Conservation (phyloP, 2,797 vertebrate species). For the Melanotaenia pygmaea region DNA sequence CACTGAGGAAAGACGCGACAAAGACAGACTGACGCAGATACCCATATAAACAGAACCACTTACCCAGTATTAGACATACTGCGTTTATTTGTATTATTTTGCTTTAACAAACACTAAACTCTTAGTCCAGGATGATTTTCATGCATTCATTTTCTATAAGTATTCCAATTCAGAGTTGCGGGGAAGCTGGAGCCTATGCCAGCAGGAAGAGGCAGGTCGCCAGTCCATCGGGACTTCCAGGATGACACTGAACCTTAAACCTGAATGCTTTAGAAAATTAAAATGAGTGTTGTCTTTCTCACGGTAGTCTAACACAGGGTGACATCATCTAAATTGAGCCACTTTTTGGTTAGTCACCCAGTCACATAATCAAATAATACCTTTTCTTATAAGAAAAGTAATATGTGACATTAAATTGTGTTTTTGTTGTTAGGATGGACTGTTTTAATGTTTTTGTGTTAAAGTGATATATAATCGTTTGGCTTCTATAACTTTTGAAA, state of each 20-base stretch:
- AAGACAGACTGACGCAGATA: constrained; percentile 56
- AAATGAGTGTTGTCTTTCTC: not conserved
- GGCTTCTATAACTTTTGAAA: too few species aligned
- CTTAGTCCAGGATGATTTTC: not conserved
- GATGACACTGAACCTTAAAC: not conserved
- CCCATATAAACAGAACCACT: constrained; percentile 32
- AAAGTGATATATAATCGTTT: too few species aligned
- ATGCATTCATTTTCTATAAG: too few species aligned
- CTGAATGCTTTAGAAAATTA: not conserved
- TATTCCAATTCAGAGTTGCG: too few species aligned
- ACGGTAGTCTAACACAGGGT: not conserved
- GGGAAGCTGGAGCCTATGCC: too few species aligned
- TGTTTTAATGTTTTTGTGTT: too few species aligned
- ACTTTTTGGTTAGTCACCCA: not conserved
- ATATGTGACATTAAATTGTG: not conserved
- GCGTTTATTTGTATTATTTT: not conserved
- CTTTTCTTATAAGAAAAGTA: not conserved
- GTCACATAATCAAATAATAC: too few species aligned
- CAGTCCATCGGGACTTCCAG: not conserved
- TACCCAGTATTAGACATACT: not conserved
- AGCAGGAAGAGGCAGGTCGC: too few species aligned
- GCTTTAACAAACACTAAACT: not conserved
- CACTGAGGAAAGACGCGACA: constrained; percentile 46
- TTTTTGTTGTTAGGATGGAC: too few species aligned
- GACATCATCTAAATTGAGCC: not conserved